These are phyloP conservation scores for Agrochola lychnidis DNA, from an alignment of 2,888 invertebrate species.

Conservation along the genomic window DNA sequence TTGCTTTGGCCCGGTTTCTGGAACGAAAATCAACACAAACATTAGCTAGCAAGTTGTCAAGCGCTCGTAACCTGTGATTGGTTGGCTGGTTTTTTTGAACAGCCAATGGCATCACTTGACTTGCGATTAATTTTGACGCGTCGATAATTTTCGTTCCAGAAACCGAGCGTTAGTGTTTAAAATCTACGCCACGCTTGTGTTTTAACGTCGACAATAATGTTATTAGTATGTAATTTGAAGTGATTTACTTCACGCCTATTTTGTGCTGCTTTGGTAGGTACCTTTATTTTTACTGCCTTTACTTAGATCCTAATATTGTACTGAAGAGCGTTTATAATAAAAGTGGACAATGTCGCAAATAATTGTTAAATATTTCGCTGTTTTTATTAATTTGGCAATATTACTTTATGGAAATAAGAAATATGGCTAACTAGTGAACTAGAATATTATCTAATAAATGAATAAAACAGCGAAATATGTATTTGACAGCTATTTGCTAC, in stretches of 20 bases:
- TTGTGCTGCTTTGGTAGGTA: conserved; percentile 41
- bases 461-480: too few species aligned
- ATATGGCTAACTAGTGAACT: too few species aligned
- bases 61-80: neutral
- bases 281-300: conserved; percentile 23
- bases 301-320: conserved; percentile 5
- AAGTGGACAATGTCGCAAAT: too few species aligned
- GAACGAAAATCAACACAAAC: neutral
- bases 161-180: neutral
- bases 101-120: neutral
- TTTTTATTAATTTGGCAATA: too few species aligned
- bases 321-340: too few species aligned
- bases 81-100: neutral
- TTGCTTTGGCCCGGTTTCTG: neutral
- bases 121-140: neutral
- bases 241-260: conserved; percentile 31
- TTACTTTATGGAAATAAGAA: too few species aligned
- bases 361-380: too few species aligned
- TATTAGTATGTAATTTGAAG: conserved; percentile 25
- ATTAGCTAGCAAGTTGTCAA: neutral
- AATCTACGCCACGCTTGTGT: neutral
- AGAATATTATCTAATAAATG: too few species aligned
- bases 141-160: neutral
- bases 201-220: neutral
- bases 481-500: too few species aligned